Evolutionary conservation across 2,888 invertebrate genomes (phyloP).

Genomic region (Acanthosepion pharaonis): DNA sequence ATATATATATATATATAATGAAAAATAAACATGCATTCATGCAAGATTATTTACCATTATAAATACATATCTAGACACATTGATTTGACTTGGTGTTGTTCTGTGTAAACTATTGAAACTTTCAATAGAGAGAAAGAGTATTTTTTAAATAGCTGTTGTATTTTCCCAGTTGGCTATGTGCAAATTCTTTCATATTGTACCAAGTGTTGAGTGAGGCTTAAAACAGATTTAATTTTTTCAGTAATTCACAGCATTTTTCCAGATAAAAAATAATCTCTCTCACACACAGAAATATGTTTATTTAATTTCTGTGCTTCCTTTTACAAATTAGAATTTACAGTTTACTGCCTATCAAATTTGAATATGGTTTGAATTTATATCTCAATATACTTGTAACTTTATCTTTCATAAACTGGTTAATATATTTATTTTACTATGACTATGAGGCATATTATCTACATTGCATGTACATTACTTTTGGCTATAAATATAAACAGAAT

Average conservation of each 20-base stretch:
- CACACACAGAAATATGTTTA: no score
- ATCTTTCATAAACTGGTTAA: no score
- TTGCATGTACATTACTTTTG: no score
- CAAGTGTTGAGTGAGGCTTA: not conserved
- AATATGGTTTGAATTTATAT: no score
- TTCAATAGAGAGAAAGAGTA: not conserved
- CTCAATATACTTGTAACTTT: no score
- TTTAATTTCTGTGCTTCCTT: no score
- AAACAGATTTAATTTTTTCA: not conserved
- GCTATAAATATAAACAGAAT: no score
- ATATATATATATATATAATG: not conserved
- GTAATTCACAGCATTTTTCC: not conserved
- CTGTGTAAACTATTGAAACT: not conserved
- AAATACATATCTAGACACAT: not conserved
- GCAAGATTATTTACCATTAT: not conserved
- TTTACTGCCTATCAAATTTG: no score
- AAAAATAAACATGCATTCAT: not conserved
- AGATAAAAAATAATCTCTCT: no score
- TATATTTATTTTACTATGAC: no score
- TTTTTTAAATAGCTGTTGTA: not conserved
- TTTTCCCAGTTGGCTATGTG: not conserved
- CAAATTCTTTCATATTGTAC: not conserved
- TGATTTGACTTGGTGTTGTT: not conserved
- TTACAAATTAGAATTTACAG: no score
- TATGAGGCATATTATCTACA: no score